phyloP scores from a whole-genome alignment of 2,888 invertebrate genomes.

The Macrophya annulata region DNA sequence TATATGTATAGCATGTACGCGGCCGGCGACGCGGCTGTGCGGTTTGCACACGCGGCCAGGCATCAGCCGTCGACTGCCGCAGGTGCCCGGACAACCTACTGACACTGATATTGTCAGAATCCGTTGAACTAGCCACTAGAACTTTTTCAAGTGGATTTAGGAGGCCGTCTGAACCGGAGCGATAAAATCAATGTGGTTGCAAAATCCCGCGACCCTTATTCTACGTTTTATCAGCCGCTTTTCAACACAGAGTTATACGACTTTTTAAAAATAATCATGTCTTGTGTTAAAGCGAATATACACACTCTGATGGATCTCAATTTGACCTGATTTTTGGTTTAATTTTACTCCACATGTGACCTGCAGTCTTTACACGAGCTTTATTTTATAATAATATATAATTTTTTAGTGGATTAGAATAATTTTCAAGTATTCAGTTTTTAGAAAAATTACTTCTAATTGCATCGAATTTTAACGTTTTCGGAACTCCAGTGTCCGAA shows the following conservation, averaged over 20 bases:
- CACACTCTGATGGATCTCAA: background rate
- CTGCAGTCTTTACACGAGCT: background rate
- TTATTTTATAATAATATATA: background rate
- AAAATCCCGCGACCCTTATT: background rate
- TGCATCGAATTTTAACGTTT: background rate
- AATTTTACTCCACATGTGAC: background rate
- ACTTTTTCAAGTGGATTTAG: conserved; percentile 4
- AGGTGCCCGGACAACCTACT: conserved; percentile 32
- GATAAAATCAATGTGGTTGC: conserved; percentile 22
- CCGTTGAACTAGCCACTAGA: conserved; percentile 16
- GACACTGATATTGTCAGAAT: conserved; percentile 37
- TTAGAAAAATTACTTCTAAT: background rate
- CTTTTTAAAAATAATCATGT: background rate
- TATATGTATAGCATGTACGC: background rate
- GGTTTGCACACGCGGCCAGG: background rate
- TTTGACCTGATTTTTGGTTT: conserved; percentile 8
- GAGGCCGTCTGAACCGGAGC: background rate
- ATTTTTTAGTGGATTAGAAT: background rate
- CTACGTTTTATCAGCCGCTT: background rate
- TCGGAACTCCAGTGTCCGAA: background rate
- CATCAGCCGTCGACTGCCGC: conserved; percentile 13
- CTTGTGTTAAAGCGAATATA: background rate
- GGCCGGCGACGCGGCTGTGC: background rate
- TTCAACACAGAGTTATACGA: background rate
- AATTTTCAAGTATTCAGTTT: background rate